Evolutionary conservation across 1,140 invertebrate genomes (phyloP).

Genomic region (Brachionus rotundiformis): DNA sequence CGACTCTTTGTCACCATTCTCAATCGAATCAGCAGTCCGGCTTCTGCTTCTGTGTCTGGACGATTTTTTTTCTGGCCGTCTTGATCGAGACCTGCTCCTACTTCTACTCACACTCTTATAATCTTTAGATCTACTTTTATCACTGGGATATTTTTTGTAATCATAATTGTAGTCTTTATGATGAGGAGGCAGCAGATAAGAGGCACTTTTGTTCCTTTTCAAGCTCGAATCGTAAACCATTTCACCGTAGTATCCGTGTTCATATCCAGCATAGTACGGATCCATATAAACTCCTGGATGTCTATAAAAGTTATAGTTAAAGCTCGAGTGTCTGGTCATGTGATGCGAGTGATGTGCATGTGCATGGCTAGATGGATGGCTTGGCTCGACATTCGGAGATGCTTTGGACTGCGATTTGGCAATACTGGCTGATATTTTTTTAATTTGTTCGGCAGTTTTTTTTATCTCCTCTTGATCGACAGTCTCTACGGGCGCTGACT

Average conservation of each 20-base stretch:
- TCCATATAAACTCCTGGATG: background rate
- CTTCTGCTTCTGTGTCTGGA: slow-evolving; percentile 24
- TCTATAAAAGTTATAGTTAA: slow-evolving; percentile 30
- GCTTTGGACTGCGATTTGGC: slow-evolving; percentile 1
- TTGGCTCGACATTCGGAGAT: background rate
- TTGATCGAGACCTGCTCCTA: background rate
- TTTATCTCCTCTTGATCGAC: background rate
- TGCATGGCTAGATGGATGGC: background rate
- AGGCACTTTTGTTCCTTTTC: slow-evolving; percentile 36
- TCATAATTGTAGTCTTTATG: slow-evolving; percentile 31
- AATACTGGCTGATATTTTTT: slow-evolving; percentile 14
- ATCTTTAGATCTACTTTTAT: background rate
- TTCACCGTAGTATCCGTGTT: background rate
- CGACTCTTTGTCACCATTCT: background rate
- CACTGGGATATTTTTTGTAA: background rate
- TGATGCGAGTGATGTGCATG: background rate
- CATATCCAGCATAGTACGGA: background rate
- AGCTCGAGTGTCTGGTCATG: slow-evolving; percentile 28
- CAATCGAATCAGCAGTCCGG: background rate
- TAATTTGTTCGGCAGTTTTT: slow-evolving; percentile 35
- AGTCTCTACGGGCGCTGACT: background rate
- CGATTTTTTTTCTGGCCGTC: background rate
- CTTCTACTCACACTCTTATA: slow-evolving; percentile 3
- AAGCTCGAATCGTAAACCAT: background rate
- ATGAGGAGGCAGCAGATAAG: slow-evolving; percentile 10